phyloP scores from a whole-genome alignment of 2,113 vertebrate species.

The Bolborhynchus lineola region DNA sequence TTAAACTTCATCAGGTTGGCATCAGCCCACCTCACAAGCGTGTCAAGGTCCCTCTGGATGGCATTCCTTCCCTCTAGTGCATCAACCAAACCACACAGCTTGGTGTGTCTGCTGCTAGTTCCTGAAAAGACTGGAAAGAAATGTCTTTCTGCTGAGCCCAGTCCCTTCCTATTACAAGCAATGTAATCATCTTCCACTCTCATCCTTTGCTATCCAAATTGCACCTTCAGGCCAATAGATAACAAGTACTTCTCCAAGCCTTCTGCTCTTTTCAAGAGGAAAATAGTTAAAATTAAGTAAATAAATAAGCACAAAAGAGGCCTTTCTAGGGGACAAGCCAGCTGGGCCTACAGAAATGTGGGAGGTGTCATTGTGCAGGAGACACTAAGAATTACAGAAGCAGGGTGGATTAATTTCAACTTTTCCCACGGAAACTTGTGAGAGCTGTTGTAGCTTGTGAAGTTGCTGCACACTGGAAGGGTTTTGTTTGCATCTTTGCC shows the following conservation, averaged over 20 bases:
- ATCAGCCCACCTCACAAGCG: too few relatives aligned
- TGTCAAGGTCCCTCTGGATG: too few relatives aligned
- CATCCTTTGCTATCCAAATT: background rate
- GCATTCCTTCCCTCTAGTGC: too few relatives aligned
- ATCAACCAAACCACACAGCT: too few relatives aligned
- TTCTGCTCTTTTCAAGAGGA: background rate
- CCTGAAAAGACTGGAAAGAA: background rate
- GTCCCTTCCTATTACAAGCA: background rate
- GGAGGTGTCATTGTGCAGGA: background rate
- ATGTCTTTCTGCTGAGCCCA: background rate
- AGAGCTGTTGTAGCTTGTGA: background rate
- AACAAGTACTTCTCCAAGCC: background rate
- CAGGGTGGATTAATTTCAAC: background rate
- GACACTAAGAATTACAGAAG: background rate
- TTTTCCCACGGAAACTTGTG: background rate
- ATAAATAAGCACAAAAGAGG: background rate
- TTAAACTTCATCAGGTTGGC: too few relatives aligned
- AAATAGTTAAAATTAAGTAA: background rate
- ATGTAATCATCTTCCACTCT: background rate
- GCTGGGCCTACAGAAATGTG: accelerated
- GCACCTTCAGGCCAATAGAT: background rate
- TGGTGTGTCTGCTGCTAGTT: background rate
- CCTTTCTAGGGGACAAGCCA: background rate
- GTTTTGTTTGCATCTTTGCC: background rate
- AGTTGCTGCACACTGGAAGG: background rate